phyloP scores from a whole-genome alignment of 2,888 invertebrate species.

The Meteorus cinctellus region DNA sequence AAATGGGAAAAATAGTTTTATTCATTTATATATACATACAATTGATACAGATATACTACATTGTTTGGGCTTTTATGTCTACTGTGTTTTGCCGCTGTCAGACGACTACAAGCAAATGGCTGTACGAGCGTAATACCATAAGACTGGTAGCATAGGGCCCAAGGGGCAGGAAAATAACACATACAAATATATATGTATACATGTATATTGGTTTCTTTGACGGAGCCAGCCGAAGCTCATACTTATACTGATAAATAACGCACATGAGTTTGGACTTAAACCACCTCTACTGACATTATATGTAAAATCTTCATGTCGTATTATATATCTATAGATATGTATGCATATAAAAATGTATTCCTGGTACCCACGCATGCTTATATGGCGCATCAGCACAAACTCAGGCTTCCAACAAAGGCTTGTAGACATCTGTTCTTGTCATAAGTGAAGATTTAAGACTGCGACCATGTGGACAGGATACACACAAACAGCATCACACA shows the following conservation, averaged over 20 bases:
- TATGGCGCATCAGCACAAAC: conserved; percentile 69
- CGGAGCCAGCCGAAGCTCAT: background rate
- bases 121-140: conserved; percentile 47
- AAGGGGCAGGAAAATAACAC: conserved; percentile 47
- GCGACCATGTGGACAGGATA: conserved; percentile 59
- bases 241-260: conserved; percentile 17
- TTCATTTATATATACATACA: conserved; percentile 52
- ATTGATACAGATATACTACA: conserved; percentile 73
- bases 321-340: background rate
- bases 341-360: background rate
- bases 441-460: conserved; percentile 67
- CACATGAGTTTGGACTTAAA: conserved; percentile 20
- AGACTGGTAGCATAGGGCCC: conserved; percentile 48
- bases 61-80: conserved; percentile 57
- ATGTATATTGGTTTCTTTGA: conserved; percentile 12
- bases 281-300: conserved; percentile 22
- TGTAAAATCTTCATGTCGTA: conserved; percentile 2
- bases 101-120: conserved; percentile 45
- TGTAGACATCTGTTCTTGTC: conserved; percentile 73
- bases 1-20: too few relatives aligned
- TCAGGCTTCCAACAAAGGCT: conserved; percentile 67
- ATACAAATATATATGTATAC: conserved; percentile 50
- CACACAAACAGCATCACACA: conserved; percentile 54
- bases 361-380: conserved; percentile 54
- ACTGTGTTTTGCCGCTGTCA: conserved; percentile 53